Base-by-base conservation (phyloP, 2,113 vertebrate species). In the Prionailurus bengalensis region DNA sequence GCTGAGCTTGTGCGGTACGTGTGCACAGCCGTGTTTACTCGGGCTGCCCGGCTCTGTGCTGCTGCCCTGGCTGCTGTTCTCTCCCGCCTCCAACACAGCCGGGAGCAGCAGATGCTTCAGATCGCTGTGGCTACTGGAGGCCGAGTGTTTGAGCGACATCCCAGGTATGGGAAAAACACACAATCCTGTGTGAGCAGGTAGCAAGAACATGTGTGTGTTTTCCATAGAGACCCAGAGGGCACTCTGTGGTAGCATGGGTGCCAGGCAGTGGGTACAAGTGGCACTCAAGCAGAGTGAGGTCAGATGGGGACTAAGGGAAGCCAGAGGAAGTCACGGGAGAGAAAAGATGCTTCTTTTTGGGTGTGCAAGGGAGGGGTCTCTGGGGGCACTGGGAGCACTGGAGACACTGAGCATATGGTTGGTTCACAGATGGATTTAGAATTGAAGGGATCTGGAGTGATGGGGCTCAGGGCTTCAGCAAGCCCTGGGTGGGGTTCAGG, bases 111-210 rank as follows among this genome's bases (percentile, higher is more conserved):
- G 25, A 55, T 14, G 0, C 98, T 99, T 27, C 79, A 82, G 25
- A 98, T 99, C 45, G 98, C 97, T 0, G 99, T 99, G 5, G 99
- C 99, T 5, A 99, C 99, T 29, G 99, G 99, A 0, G 99, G 99
- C 88, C 98, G 48, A 23, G 98, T 99, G 51, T 99, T 97, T 48
- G 93, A 94, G 29, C 98, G 95, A 71, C 98, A 99, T 76, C 98
- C 99, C 79, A 99, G 98, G 99, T 99, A 99, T 89, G 71, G 29
- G 33, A 68, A n/a, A 61, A 61, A 63, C 8, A 17, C 4, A 9
- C 2, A 31, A 17, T 19, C 71, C n/a, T 36, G 5, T 70, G 48
- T 42, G 45, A 94, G 63, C 91, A 96, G 45, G 58, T 42, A 61
- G 90, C n/a, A 7, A 8, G 53, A 39, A 66, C 15, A 11, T 9